Evolutionary conservation across 1,140 invertebrate genomes (phyloP), one percentile per base, ranked within the genome.

Genomic region (Agraylea sexmaculata): DNA sequence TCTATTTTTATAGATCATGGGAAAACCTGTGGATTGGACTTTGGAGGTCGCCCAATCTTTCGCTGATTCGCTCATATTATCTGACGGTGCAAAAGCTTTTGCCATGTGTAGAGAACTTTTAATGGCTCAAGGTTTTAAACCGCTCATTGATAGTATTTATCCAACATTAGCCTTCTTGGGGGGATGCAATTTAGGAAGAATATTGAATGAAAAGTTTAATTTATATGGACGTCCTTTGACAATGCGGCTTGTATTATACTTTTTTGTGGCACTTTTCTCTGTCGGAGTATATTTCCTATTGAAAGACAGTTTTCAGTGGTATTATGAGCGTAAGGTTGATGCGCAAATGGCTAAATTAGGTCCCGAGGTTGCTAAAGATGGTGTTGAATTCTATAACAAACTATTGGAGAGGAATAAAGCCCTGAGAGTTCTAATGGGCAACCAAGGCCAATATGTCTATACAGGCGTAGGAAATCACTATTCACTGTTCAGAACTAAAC

Each of bases 61-160:
- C 11, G 51, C 76, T 20, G 54, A 80, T 2, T 71, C 82, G 1
- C 48, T 87, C 11, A 53, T 83, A 2, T 50, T 88, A 2, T 75
- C 78, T 7, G 75, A 83, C 29, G 73, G 81, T 30, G 82, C 82
- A 4, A 73, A 85, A 53, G 70, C 81, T 40, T 88, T 83, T 67
- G 83, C 74, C 8, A 74, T 88, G 16, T 83, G 80, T 36, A 68
- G 75, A 42, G 75, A 86, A 63, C 69, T 88, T 29, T 53, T 76
- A 36, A 66, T 70, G 53, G 56, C 66, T 8, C 59, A 75, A 36
- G 73, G 71, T 6, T 54, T 68, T 32, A 67, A 74, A 46, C 49
- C 75, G 5, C 52, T 71, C 11, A 52, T 69, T 29, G 69, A 74
- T 49, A 70, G 65, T 2, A 33, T 62, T 3, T 70, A 67, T 50